These are phyloP conservation scores for Lapara coniferarum DNA, from an alignment of 2,888 invertebrate species.

Conservation along the genomic window DNA sequence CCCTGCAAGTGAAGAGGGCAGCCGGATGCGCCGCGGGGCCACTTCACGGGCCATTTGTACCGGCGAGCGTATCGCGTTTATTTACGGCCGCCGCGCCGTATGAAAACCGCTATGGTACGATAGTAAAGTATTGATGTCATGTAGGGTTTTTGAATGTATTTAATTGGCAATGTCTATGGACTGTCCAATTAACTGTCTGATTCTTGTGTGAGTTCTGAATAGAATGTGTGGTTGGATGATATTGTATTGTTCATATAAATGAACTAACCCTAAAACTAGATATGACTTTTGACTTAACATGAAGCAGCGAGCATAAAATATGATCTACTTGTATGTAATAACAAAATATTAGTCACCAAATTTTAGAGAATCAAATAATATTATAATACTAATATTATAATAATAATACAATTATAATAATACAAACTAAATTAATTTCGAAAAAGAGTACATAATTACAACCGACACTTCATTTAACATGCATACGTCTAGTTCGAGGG, in stretches of 20 bases:
- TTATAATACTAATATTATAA: too few species aligned
- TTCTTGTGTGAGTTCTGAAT: background rate
- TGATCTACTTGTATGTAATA: too few species aligned
- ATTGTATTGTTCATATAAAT: background rate
- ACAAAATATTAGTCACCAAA: too few species aligned
- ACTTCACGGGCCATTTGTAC: constrained; percentile 36
- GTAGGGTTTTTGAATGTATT: background rate
- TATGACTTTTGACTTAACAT: too few species aligned
- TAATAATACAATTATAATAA: too few species aligned
- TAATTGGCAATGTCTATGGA: constrained; percentile 14
- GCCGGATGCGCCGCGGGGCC: constrained; percentile 39
- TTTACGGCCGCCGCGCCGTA: constrained; percentile 39
- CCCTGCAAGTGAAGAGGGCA: constrained; percentile 29
- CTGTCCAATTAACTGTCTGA: constrained; percentile 5
- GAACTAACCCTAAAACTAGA: too few species aligned
- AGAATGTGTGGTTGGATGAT: background rate
- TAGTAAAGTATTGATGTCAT: constrained; percentile 10
- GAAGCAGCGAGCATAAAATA: too few species aligned
- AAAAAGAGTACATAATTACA: too few species aligned
- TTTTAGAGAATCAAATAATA: too few species aligned
- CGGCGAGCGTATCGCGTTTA: constrained; percentile 38
- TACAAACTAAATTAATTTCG: too few species aligned
- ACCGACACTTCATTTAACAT: too few species aligned
- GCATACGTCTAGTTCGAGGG: too few species aligned
- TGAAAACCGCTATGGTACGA: constrained; percentile 35